Evolutionary conservation across 2,888 invertebrate genomes (phyloP).

Genomic region (Drosophila leonis): DNA sequence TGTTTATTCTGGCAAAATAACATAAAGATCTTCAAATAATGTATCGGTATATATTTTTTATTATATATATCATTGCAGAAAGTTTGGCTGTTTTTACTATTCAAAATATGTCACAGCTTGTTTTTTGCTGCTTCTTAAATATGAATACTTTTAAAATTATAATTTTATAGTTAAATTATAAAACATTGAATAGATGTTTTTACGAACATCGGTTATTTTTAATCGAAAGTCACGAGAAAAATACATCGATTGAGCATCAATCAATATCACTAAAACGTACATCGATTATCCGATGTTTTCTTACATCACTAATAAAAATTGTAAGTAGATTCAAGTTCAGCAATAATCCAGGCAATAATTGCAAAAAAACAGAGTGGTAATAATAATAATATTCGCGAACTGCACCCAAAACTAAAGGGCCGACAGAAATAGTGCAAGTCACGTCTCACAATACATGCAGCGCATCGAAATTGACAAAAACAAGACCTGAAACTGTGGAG

Average conservation of each 20-base stretch:
- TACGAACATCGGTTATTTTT: not conserved
- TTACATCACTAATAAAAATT: constrained; percentile 50
- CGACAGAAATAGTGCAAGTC: constrained; percentile 40
- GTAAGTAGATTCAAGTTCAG: constrained; percentile 58
- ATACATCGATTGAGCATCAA: constrained; percentile 2
- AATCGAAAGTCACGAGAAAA: not conserved
- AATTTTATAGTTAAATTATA: not conserved
- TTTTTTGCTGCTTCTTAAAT: too few species aligned
- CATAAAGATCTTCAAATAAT: too few species aligned
- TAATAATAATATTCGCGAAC: constrained; percentile 14
- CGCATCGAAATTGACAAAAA: constrained; percentile 60
- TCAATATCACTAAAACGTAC: not conserved
- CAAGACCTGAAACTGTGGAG: constrained; percentile 52
- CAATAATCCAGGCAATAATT: constrained; percentile 29
- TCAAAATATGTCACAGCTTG: not conserved
- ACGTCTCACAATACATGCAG: constrained; percentile 33
- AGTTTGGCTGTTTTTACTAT: too few species aligned
- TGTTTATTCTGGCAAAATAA: not conserved
- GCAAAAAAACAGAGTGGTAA: constrained; percentile 42
- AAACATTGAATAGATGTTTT: not conserved
- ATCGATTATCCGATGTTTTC: constrained; percentile 23
- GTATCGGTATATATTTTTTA: not conserved
- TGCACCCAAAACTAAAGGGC: constrained; percentile 5
- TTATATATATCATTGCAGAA: not conserved
- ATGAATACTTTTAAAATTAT: not conserved